Conservation (phyloP, 2,888 invertebrate genomes). For the Drosophila histrio region DNA sequence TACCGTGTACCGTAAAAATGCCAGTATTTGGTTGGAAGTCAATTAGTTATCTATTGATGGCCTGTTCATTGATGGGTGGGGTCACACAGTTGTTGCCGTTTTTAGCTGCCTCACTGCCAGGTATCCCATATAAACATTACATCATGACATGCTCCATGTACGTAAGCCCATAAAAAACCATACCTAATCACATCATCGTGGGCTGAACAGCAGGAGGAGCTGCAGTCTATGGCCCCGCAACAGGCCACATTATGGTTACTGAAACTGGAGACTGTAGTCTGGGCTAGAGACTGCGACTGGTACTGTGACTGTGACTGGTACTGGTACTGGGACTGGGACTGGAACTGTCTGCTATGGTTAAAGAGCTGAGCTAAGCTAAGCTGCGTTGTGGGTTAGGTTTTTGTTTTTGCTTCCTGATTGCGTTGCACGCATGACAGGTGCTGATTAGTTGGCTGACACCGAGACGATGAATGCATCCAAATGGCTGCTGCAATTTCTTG, state of each 20-base stretch:
- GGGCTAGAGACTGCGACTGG: neutral
- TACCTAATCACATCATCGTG: slow-evolving; percentile 51
- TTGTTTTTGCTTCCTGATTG: slow-evolving; percentile 69
- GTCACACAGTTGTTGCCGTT: slow-evolving; percentile 16
- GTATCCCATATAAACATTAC: slow-evolving; percentile 49
- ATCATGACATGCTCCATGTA: slow-evolving; percentile 41
- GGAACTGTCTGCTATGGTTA: slow-evolving; percentile 8
- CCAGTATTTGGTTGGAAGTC: slow-evolving; percentile 9
- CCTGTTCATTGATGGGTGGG: slow-evolving; percentile 38
- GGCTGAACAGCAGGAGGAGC: slow-evolving; percentile 26
- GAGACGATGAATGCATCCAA: slow-evolving; percentile 47
- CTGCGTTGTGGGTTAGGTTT: slow-evolving; percentile 41
- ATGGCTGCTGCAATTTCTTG: slow-evolving; percentile 40
- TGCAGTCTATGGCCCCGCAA: slow-evolving; percentile 8
- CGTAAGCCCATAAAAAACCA: slow-evolving; percentile 48
- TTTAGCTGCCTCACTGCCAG: slow-evolving; percentile 30
- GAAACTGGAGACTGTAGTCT: slow-evolving; percentile 10
- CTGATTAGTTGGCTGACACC: slow-evolving; percentile 69
- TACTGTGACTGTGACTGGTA: neutral
- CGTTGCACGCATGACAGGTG: slow-evolving; percentile 72
- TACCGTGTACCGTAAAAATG: neutral
- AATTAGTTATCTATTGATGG: slow-evolving; percentile 53
- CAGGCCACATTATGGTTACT: slow-evolving; percentile 43
- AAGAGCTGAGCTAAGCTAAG: neutral
- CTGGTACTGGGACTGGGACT: slow-evolving; percentile 1